phyloP scores from a whole-genome alignment of 2,113 vertebrate genomes.

The Seriola rivoliana region DNA sequence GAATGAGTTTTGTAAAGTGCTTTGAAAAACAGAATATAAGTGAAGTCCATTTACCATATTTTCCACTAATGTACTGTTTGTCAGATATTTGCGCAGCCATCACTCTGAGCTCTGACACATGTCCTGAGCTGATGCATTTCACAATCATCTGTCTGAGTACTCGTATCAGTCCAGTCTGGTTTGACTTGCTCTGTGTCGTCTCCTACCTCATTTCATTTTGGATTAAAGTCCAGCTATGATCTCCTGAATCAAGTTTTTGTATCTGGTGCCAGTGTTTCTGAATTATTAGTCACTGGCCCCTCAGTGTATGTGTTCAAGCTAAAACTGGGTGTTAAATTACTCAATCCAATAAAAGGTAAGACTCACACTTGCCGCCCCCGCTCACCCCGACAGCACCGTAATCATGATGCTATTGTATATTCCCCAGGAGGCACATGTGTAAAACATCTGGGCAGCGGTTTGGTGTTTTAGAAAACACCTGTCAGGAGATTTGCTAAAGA shows the following conservation, averaged over 20 bases:
- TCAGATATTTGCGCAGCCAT: not conserved
- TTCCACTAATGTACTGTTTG: not conserved
- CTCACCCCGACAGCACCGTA: not conserved
- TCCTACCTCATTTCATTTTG: not conserved
- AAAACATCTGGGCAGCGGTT: not conserved
- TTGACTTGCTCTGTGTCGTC: not conserved
- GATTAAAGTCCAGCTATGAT: not conserved
- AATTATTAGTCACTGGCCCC: not conserved
- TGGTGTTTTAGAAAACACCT: conserved; percentile 42
- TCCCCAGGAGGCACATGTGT: not conserved
- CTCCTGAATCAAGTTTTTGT: not conserved
- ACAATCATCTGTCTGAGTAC: too few species aligned
- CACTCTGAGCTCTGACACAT: too few species aligned
- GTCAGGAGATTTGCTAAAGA: conserved; percentile 34
- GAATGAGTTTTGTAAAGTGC: too few species aligned
- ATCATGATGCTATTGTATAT: not conserved
- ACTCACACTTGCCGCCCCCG: not conserved
- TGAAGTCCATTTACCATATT: not conserved
- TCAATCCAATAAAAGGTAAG: not conserved
- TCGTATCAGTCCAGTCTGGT: not conserved
- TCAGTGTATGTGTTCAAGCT: not conserved
- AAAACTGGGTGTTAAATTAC: not conserved
- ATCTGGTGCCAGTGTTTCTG: not conserved
- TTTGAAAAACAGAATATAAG: too few species aligned
- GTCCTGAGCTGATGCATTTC: too few species aligned